phyloP scores from a whole-genome alignment of 2,113 vertebrate species.

The Calidris pygmaea region DNA sequence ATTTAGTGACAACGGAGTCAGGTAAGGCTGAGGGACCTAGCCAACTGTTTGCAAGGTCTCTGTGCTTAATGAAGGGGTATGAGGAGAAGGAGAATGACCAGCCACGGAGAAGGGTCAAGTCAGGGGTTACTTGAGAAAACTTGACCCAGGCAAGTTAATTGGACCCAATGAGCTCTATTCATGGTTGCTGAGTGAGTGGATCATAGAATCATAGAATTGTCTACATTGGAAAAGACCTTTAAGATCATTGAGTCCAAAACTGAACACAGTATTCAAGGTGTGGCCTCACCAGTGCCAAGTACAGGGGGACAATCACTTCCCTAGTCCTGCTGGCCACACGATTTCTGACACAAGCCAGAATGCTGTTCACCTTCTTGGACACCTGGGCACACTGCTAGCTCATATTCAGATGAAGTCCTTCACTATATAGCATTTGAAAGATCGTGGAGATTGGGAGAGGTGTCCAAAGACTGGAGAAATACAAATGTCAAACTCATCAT shows the following conservation, averaged over 20 bases:
- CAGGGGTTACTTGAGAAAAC: neutral
- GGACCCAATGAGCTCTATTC: neutral
- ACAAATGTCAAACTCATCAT: neutral
- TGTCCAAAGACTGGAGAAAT: neutral
- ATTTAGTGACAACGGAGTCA: neutral
- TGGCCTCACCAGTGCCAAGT: neutral
- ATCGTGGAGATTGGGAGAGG: neutral
- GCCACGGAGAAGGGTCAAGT: neutral
- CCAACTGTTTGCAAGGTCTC: neutral
- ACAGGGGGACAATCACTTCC: neutral
- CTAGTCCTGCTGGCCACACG: neutral
- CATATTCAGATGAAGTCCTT: neutral
- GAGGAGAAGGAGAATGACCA: rapidly evolving
- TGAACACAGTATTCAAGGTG: neutral
- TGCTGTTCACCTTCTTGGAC: neutral
- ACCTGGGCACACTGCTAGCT: neutral
- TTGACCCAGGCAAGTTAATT: neutral
- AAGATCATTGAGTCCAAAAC: neutral
- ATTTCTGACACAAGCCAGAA: neutral
- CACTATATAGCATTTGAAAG: neutral
- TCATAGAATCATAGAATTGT: neutral
- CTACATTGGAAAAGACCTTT: neutral
- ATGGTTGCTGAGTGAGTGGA: neutral
- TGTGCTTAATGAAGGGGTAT: neutral
- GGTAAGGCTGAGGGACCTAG: neutral